Base-by-base conservation (phyloP, 2,113 vertebrate genomes). In the Dasypus novemcinctus region DNA sequence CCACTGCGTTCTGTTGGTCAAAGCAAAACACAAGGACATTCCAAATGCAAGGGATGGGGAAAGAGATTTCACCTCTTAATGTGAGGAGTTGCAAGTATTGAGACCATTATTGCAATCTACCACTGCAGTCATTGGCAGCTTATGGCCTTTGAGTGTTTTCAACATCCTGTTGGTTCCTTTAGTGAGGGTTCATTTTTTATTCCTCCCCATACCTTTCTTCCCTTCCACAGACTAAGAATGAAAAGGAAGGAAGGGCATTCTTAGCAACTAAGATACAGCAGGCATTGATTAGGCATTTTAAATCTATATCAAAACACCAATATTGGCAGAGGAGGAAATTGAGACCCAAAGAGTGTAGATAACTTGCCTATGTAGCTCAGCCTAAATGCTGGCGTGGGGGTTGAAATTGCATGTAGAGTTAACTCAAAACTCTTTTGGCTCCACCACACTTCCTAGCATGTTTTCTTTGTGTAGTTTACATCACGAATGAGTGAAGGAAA, bases 261-360 rank as follows among this genome's bases (percentile, higher is more conserved):
- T 46, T 76, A 52, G 29, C 54, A 87, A 41, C 15, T 71, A 29
- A 69, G 76, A 21, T 27, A 20, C 10, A 11, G 21, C 74, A 72
- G 43, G 61, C 2, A 31, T 71, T 86, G 33, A 76, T 25, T 23
- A 52, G 20, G 15, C 17, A 64, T 84, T 94, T 87, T 86, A 38
- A 82, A 20, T 69, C 41, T 41, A 23, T 75, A 80, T 10, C 54
- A 21, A 64, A 33, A 27, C 52, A 54, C 15, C 61, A 75, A 9
- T 64, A 20, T 93, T 96, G 80, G 27, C 59, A 93, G 36, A 83
- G 41, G 64, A 83, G n/a, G 69, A 93, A 93, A 79, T 69, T 15
- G 33, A 92, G 57, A 85, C 23, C 29, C 66, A 76, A 33, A 78
- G 94, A 85, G 81, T 52, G n/a, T 81, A 92, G 76, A 83, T 57